A percentile compares a stretch with the other conserved stretches of the same genome.
phyloP scores from a whole-genome alignment of 2,888 invertebrate genomes.

The Maniola hyperantus region DNA sequence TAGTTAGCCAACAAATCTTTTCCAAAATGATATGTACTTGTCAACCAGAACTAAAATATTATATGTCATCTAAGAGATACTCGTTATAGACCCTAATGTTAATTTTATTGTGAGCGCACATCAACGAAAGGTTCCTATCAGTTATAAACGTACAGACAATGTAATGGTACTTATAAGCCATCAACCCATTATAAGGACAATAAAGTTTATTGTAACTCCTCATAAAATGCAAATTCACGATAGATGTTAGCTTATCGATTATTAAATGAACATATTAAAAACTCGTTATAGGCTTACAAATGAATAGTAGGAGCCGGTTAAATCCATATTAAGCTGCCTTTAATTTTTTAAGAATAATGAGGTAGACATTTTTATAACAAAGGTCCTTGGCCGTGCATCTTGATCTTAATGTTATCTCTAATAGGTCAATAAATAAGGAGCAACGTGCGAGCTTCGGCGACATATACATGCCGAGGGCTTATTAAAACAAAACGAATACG shows the following conservation, averaged over 20 bases:
- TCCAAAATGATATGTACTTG: too few relatives aligned
- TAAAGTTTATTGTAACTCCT: constrained; percentile 22
- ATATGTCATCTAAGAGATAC: constrained; percentile 19
- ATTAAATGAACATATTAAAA: constrained; percentile 31
- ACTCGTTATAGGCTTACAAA: constrained; percentile 17
- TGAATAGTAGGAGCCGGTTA: constrained; percentile 24
- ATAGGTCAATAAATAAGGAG: constrained; percentile 82
- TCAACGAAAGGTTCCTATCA: not conserved
- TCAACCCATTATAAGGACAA: constrained; percentile 2
- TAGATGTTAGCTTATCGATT: constrained; percentile 22
- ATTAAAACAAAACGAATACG: constrained; percentile 76
- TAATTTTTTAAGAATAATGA: constrained; percentile 80
- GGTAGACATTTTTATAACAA: constrained; percentile 82
- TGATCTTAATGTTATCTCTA: constrained; percentile 83
- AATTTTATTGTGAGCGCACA: constrained; percentile 9
- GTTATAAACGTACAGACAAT: not conserved
- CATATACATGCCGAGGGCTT: constrained; percentile 73
- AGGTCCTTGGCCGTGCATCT: constrained; percentile 83
- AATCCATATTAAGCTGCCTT: constrained; percentile 62
- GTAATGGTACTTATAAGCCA: not conserved
- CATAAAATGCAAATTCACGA: constrained; percentile 24
- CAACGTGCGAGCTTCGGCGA: constrained; percentile 81
- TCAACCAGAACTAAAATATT: too few relatives aligned
- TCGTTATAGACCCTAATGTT: not conserved
- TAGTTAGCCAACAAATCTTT: too few relatives aligned